Base-by-base conservation (phyloP, 2,888 invertebrate species). In the Clivina fossor region DNA sequence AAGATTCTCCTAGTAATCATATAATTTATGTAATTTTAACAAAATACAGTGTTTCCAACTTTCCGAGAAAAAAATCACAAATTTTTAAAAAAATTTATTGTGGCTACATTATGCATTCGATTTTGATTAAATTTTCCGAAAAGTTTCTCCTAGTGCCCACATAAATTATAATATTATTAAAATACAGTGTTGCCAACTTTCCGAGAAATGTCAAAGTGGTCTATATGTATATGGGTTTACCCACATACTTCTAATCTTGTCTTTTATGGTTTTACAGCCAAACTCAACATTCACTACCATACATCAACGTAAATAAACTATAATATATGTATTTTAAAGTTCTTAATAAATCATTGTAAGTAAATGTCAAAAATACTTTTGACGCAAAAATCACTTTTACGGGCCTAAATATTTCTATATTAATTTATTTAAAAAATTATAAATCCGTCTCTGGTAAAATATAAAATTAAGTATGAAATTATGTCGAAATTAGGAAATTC, bases 381-480 rank as follows among this genome's bases (percentile, higher is more conserved):
- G n/a, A 30, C 7, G 13, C n/a, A 30, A 30, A 5, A 30, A 30
- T 4, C 3, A 30, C 30, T 7, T 11, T 3, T 13, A 32, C 1
- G 11, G 4, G 11, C 11, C 15, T 7, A 32, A 32, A n/a, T n/a
- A 32, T 4, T 32, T 32, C 32, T 13, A 32, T 32, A n/a, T n/a
- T n/a, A n/a, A n/a, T n/a, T n/a, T n/a, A n/a, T n/a, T n/a, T n/a
- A n/a, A n/a, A n/a, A n/a, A n/a, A n/a, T n/a, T n/a, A n/a, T n/a
- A n/a, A n/a, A n/a, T n/a, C n/a, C n/a, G n/a, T n/a, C n/a, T n/a
- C n/a, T n/a, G n/a, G n/a, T n/a, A n/a, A n/a, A 13, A 11, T 19
- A 19, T 22, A 24, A 41, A n/a, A n/a, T n/a, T n/a, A n/a, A 2
- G 9, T 22, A 41, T 41, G 22, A 35, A 35, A 16, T 35, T 33